Evolutionary conservation across 2,888 invertebrate genomes (phyloP).

Genomic region (Habroteleia sp.): DNA sequence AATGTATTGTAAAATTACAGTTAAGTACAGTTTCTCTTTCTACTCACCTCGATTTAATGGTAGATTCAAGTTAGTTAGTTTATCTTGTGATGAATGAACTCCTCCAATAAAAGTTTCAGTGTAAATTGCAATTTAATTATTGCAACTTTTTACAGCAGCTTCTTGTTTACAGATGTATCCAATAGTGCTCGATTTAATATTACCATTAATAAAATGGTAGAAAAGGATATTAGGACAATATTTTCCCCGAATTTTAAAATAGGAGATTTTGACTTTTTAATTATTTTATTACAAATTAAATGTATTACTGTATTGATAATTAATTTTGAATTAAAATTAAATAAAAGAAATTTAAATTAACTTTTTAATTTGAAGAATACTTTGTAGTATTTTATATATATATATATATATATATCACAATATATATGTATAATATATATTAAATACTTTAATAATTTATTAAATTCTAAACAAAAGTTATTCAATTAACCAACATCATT

Average conservation of each 20-base stretch:
- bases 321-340: too few relatives aligned
- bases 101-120: constrained; percentile 77
- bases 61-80: constrained; percentile 80
- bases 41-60: constrained; percentile 81
- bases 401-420: too few relatives aligned
- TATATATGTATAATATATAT: too few relatives aligned
- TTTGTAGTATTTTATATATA: too few relatives aligned
- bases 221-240: constrained; percentile 18
- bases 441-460: too few relatives aligned
- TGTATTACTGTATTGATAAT: too few relatives aligned
- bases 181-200: constrained; percentile 58
- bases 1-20: constrained; percentile 73
- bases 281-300: too few relatives aligned
- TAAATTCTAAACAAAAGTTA: too few relatives aligned
- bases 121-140: constrained; percentile 71
- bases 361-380: too few relatives aligned
- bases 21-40: constrained; percentile 78
- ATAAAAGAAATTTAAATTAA: too few relatives aligned
- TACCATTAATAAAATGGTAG: constrained; percentile 14
- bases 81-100: constrained; percentile 79
- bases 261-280: too few relatives aligned
- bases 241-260: constrained; percentile 4
- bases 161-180: constrained; percentile 66
- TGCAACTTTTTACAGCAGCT: constrained; percentile 66
- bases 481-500: too few relatives aligned